Evolutionary conservation across 2,113 vertebrate species (phyloP).

Genomic region (Xyrauchen texanus): DNA sequence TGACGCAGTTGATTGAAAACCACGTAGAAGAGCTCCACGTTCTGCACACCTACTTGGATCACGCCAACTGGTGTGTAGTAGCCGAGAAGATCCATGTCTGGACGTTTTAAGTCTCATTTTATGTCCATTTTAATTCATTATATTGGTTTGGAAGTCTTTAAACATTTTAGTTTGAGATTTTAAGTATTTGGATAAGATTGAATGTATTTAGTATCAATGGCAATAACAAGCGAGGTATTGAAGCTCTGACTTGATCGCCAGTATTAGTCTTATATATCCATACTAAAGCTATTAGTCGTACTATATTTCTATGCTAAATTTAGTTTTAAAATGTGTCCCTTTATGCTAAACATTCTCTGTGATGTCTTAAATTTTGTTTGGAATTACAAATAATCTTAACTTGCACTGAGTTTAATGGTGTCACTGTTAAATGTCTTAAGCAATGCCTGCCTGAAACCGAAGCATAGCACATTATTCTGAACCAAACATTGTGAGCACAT

Average conservation of each 20-base stretch:
- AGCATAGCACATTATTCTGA: slow-evolving; percentile 44
- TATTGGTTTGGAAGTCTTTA: slow-evolving; percentile 27
- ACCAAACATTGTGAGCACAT: slow-evolving; percentile 52
- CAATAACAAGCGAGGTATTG: slow-evolving; percentile 8
- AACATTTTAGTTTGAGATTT: slow-evolving; percentile 26
- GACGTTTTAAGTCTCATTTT: slow-evolving; percentile 61
- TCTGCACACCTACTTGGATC: slow-evolving; percentile 73
- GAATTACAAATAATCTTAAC: slow-evolving; percentile 19
- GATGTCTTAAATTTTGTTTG: not conserved
- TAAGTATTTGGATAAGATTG: slow-evolving; percentile 10
- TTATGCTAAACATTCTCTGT: not conserved
- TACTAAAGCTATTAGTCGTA: not conserved
- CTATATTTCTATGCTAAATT: not conserved
- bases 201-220: slow-evolving; percentile 1
- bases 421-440: slow-evolving; percentile 41
- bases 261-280: not conserved
- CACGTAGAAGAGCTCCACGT: slow-evolving; percentile 71
- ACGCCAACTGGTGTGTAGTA: slow-evolving; percentile 72
- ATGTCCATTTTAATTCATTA: slow-evolving; percentile 31
- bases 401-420: slow-evolving; percentile 48
- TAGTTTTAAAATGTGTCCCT: not conserved
- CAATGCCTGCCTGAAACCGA: slow-evolving; percentile 39
- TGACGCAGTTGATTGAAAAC: slow-evolving; percentile 68
- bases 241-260: not conserved
- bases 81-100: slow-evolving; percentile 70